Base-by-base conservation (phyloP, 2,113 vertebrate genomes). In the Cepphus grylle region DNA sequence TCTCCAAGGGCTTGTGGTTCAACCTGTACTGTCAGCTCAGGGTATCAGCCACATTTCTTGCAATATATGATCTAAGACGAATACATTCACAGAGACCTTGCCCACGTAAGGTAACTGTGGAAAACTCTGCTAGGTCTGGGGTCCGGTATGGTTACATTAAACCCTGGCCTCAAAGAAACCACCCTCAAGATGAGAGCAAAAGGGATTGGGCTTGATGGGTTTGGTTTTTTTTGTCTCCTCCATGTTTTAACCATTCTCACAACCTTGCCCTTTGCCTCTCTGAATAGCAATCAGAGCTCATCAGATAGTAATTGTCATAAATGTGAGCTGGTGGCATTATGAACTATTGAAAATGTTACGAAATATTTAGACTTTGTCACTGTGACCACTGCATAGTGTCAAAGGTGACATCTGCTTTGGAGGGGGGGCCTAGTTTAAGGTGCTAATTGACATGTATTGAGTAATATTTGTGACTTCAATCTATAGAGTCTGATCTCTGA, bases 201-300 rank as follows among this genome's bases (percentile, higher is more conserved):
- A 69, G 27, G n/a, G 2, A 18, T 14, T 82, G 62, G 8, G 9
- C 40, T 27, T 63, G 38, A 4, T n/a, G 22, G 0, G 0, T 8
- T 16, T 34, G 56, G 22, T 8, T 30, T 71, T 88, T 78, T 63
- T 83, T 43, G 18, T 81, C 56, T 83, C 87, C 49, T 80, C 59
- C 52, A 6, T 81, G 38, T 92, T 95, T 92, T 95, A 95, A 86
- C 63, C 69, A 84, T 92, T 93, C 88, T 94, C 84, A 91, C 56
- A 88, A 93, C 89, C 69, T 94, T 97, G 94, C 67, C 94, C 90
- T 97, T 96, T 97, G 96, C 52, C 81, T 81, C 73, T 53, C 73
- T 89, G 86, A 89, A 95, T 85, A 86, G 67, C 92, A 95, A 94
- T 90, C 74, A 96, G 63, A 95, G 27, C 71, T 96, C 67, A 86